Evolutionary conservation across 2,113 vertebrate genomes (phyloP).

Genomic region (Perognathus longimembris): DNA sequence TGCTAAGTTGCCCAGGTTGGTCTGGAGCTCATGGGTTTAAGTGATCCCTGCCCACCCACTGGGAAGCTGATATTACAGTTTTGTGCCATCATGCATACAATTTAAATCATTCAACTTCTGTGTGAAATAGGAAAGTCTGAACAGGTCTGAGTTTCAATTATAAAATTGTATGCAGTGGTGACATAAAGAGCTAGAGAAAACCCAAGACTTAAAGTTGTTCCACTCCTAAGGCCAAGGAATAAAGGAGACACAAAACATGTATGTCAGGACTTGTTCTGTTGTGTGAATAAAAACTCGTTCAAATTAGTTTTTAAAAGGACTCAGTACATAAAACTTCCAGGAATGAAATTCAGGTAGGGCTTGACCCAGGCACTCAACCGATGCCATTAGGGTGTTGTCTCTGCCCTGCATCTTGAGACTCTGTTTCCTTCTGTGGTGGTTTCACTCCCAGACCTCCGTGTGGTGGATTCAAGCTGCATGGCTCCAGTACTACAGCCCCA

Average conservation of each 20-base stretch:
- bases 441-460: no score
- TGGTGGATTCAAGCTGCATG: no score
- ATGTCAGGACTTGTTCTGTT: background rate
- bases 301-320: background rate
- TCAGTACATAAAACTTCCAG: background rate
- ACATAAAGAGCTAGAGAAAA: background rate
- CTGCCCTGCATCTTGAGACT: background rate
- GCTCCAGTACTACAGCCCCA: no score
- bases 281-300: background rate
- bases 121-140: background rate
- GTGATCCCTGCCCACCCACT: background rate
- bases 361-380: background rate
- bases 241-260: background rate
- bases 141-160: background rate
- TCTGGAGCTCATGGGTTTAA: background rate
- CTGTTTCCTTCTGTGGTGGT: no score
- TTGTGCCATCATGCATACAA: no score
- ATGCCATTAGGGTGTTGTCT: background rate
- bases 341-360: background rate
- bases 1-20: background rate
- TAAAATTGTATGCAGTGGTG: background rate
- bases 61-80: background rate
- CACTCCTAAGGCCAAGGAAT: background rate
- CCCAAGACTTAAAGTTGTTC: background rate
- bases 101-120: background rate